phyloP scores from a whole-genome alignment of 1,140 invertebrate genomes.

The Yoshiicerus persimilis region DNA sequence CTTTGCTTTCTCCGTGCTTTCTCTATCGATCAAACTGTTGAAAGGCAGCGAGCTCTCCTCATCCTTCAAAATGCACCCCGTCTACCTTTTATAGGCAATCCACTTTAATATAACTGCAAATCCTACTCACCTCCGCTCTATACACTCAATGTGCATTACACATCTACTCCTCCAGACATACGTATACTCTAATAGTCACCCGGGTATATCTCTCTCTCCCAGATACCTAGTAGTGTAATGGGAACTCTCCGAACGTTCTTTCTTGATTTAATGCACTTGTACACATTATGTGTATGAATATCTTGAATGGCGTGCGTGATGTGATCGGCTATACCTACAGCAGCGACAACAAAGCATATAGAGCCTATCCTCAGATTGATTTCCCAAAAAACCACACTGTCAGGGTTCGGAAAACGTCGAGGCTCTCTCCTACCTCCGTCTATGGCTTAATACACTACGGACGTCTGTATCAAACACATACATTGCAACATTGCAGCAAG shows the following conservation, averaged over 20 bases:
- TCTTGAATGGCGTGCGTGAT: neutral
- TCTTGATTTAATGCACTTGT: neutral
- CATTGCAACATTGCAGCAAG: neutral
- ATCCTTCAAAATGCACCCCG: neutral
- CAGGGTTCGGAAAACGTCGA: neutral
- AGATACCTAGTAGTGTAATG: too few relatives aligned
- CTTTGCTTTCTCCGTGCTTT: neutral
- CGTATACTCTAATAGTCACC: too few relatives aligned
- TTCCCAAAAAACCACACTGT: neutral
- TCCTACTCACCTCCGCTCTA: neutral
- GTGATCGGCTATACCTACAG: too few relatives aligned
- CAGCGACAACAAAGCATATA: neutral
- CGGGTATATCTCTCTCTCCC: too few relatives aligned
- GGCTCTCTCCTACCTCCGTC: neutral
- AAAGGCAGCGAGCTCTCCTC: slow-evolving; percentile 24
- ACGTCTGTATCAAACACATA: too few relatives aligned
- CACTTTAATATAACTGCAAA: too few relatives aligned
- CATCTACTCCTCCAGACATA: too few relatives aligned
- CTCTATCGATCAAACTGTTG: slow-evolving; percentile 45
- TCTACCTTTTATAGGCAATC: neutral
- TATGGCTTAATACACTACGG: too few relatives aligned
- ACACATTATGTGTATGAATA: neutral
- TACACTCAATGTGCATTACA: neutral
- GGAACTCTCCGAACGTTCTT: too few relatives aligned
- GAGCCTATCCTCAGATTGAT: neutral